Evolutionary conservation across 2,888 invertebrate genomes (phyloP).

Genomic region (Diaperis boleti): DNA sequence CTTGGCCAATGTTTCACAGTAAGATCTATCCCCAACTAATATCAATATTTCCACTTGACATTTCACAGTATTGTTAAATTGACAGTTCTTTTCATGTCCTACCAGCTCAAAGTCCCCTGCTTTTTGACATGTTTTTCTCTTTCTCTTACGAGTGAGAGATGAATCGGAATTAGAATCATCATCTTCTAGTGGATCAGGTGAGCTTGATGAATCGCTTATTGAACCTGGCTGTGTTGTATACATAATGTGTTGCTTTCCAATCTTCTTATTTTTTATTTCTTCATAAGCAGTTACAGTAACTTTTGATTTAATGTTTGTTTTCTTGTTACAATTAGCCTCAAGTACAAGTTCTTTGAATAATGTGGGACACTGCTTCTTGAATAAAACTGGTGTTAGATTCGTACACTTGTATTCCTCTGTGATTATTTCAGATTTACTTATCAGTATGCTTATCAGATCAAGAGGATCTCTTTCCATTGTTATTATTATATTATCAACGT

Average conservation of each 20-base stretch:
- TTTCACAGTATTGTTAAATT: slow-evolving; percentile 21
- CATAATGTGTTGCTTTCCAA: slow-evolving; percentile 32
- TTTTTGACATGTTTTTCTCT: slow-evolving; percentile 33
- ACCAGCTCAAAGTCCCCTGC: slow-evolving; percentile 24
- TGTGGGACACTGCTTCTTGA: slow-evolving; percentile 21
- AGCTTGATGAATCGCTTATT: slow-evolving; percentile 32
- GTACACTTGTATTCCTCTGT: slow-evolving; percentile 32
- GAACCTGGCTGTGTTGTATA: slow-evolving; percentile 32
- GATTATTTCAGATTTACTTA: slow-evolving; percentile 32
- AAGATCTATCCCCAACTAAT: slow-evolving; percentile 31
- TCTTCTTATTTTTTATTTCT: slow-evolving; percentile 26
- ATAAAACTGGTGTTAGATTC: slow-evolving; percentile 34
- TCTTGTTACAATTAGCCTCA: slow-evolving; percentile 25
- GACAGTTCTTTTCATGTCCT: slow-evolving; percentile 30
- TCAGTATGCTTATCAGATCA: slow-evolving; percentile 32
- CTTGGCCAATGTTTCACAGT: slow-evolving; percentile 34
- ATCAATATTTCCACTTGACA: slow-evolving; percentile 32
- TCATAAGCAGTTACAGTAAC: slow-evolving; percentile 31
- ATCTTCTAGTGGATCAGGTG: slow-evolving; percentile 25
- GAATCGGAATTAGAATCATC: slow-evolving; percentile 24
- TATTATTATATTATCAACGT: slow-evolving; percentile 32
- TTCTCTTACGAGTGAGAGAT: slow-evolving; percentile 32
- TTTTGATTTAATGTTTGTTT: slow-evolving; percentile 31
- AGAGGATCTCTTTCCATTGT: slow-evolving; percentile 28
- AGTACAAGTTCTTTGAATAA: slow-evolving; percentile 29